Evolutionary conservation across 2,888 invertebrate species (phyloP).

Genomic region (Napeogenes sylphis): DNA sequence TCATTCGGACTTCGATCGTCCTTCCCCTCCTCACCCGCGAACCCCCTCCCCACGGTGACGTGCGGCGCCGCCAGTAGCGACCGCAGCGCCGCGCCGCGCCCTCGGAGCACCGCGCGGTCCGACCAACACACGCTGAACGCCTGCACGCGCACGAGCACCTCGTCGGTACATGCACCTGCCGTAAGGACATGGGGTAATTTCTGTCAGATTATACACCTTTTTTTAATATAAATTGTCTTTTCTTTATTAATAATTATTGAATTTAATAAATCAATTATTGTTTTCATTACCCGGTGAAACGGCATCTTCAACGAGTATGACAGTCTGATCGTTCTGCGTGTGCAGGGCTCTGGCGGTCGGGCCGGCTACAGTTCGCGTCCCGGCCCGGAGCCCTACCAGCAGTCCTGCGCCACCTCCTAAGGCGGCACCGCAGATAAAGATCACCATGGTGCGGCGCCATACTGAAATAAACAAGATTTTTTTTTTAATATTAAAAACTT

Average conservation of each 20-base stretch:
- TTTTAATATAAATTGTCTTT: too few relatives aligned
- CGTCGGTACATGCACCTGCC: conserved; percentile 56
- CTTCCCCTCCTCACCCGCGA: conserved; percentile 49
- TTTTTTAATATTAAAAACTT: too few relatives aligned
- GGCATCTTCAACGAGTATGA: conserved; percentile 67
- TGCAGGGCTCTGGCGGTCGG: conserved; percentile 65
- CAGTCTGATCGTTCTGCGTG: conserved; percentile 61
- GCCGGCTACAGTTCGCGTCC: conserved; percentile 42
- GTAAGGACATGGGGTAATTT: not conserved
- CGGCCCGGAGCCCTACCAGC: conserved; percentile 51
- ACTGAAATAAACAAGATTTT: too few relatives aligned
- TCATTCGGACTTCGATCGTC: too few relatives aligned
- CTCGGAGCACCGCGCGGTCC: conserved; percentile 62
- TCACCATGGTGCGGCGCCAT: conserved; percentile 67
- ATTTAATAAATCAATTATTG: too few relatives aligned
- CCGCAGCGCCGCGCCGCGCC: conserved; percentile 53
- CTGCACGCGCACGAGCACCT: conserved; percentile 66
- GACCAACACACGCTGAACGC: conserved; percentile 63
- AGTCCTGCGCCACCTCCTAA: conserved; percentile 58
- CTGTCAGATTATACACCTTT: too few relatives aligned
- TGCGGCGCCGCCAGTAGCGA: conserved; percentile 44
- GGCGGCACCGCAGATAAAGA: conserved; percentile 59
- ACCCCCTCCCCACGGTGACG: conserved; percentile 62
- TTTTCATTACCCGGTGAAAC: conserved; percentile 50
- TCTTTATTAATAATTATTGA: too few relatives aligned